Evolutionary conservation across 2,113 vertebrate genomes (phyloP), one percentile per base, ranked within the genome.

Genomic region (Toxotes chatareus): DNA sequence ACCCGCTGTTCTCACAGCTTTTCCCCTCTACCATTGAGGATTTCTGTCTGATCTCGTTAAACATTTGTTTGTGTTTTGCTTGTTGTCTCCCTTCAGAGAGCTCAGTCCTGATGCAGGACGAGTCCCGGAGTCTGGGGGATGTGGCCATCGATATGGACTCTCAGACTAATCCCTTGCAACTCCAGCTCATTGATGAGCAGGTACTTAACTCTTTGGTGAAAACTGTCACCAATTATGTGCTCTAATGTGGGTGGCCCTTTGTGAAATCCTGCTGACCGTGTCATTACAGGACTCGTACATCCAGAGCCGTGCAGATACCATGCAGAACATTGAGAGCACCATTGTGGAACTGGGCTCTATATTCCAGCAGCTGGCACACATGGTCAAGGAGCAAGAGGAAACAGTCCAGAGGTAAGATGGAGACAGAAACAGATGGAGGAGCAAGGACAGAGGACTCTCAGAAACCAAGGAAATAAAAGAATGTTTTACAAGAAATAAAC

Each of bases 321-420:
- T 98, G 97, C 97, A 98, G 91, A 98, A 98, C 90, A 98, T 98
- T 0, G 97, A 98, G 83, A 97, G 96, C 73, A 98, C 97, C 14
- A 98, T 98, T 1, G 97, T 98, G 34, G 97, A 98, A 80, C 93
- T 98, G 86, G 97, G 97, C 49, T 97, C 96, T 79, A 98, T 98
- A 89, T 98, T 98, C 84, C 97, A 98, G 86, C 97, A 97, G 86
- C 80, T 98, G 91, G 97, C 97, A 0, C 97, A 97, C 87, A 98
- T 98, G 97, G 97, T 98, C 27, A 97, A 98, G 86, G 97, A 98
- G 68, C 97, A 98, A 81, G 97, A 98, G 79, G 97, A 98, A 91
- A 97, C 96, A 14, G 93, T 98, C 78, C 96, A 97, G 89, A 97
- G 97, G 97, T 98, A 72, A 93, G 92, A 7, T 1, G 3, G 7